Conservation (phyloP, 2,113 vertebrate genomes). For the Falcunculus frontatus region DNA sequence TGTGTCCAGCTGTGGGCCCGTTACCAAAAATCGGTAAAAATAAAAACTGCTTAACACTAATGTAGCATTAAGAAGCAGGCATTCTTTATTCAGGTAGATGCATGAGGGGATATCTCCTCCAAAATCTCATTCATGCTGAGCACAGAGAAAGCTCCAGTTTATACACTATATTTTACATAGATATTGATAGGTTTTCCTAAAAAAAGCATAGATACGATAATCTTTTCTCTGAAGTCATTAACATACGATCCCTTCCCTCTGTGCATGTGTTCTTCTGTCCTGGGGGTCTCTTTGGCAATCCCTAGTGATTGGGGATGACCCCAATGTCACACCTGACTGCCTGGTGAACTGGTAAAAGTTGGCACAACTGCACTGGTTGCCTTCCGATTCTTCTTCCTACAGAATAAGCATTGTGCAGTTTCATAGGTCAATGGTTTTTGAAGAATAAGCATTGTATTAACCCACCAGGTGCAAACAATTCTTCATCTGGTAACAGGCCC, state of each 20-base stretch:
- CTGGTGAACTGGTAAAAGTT: background rate
- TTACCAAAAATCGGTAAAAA: background rate
- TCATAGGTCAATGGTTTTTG: background rate
- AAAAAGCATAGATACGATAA: background rate
- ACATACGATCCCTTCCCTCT: background rate
- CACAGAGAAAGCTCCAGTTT: background rate
- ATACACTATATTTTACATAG: background rate
- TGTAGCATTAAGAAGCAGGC: background rate
- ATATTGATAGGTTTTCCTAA: background rate
- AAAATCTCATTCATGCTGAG: background rate
- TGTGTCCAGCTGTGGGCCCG: background rate
- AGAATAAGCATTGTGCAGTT: background rate
- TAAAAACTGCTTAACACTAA: background rate
- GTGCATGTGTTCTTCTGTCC: background rate
- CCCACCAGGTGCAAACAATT: background rate
- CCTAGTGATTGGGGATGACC: background rate
- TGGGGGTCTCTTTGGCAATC: background rate
- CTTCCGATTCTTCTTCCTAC: background rate
- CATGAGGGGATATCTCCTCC: background rate
- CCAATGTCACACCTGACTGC: background rate
- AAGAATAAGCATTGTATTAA: background rate
- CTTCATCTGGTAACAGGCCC: background rate
- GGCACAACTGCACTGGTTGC: background rate
- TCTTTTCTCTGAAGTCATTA: background rate
- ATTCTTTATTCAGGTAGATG: background rate